phyloP scores from a whole-genome alignment of 2,113 vertebrate species.

The Sprattus sprattus region DNA sequence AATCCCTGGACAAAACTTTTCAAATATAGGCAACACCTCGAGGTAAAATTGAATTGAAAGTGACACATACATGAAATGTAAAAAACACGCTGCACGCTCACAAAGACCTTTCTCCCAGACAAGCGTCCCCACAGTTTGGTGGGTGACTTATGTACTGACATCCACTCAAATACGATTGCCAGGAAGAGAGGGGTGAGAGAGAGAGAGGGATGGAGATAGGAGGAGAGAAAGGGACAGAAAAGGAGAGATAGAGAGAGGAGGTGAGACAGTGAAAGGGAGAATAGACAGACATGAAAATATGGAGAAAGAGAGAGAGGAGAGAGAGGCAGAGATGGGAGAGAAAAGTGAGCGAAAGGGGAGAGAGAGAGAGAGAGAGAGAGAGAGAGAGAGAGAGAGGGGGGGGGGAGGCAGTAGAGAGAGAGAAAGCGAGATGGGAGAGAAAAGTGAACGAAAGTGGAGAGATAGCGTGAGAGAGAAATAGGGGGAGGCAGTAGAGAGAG shows the following conservation, averaged over 20 bases:
- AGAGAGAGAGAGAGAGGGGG: not conserved
- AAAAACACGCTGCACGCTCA: not conserved
- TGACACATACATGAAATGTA: not conserved
- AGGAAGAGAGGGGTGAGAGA: constrained; percentile 38
- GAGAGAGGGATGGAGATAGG: not conserved
- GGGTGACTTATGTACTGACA: constrained; percentile 54
- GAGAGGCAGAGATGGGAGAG: not conserved
- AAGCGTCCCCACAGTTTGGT: constrained; percentile 36
- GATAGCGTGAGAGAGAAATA: not conserved
- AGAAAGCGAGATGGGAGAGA: not conserved
- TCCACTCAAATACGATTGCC: constrained; percentile 51
- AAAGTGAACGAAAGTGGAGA: too few species aligned
- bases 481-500: constrained; percentile 1
- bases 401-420: too few species aligned
- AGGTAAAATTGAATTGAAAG: too few species aligned
- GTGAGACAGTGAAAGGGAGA: not conserved
- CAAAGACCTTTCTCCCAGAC: constrained; percentile 3
- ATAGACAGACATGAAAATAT: not conserved
- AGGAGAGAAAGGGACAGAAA: not conserved
- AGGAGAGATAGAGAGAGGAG: not conserved
- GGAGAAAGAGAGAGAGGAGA: not conserved
- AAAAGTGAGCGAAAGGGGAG: not conserved
- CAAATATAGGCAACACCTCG: not conserved
- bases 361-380: not conserved
- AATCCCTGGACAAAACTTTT: not conserved